phyloP scores from a whole-genome alignment of 1,140 invertebrate species.

The Diorhabda carinulata region DNA sequence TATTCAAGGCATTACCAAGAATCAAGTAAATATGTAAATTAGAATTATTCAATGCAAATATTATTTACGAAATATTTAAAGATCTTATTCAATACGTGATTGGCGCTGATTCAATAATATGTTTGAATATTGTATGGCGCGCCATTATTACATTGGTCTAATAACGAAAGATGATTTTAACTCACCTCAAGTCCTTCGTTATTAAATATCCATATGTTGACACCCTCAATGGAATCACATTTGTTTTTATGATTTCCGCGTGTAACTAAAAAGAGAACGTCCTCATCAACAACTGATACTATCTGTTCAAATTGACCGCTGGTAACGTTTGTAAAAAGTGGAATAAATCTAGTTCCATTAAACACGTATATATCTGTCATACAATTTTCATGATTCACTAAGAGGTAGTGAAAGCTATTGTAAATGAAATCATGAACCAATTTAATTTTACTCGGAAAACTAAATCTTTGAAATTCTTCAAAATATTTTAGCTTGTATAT shows the following conservation, averaged over 20 bases:
- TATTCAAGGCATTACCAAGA: too few relatives aligned
- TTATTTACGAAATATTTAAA: too few relatives aligned
- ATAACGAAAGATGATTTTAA: too few relatives aligned
- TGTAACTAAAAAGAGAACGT: slow-evolving; percentile 45
- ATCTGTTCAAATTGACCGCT: slow-evolving; percentile 38
- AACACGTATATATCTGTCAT: slow-evolving; percentile 27
- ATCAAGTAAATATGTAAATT: too few relatives aligned
- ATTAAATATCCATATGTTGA: slow-evolving; percentile 48
- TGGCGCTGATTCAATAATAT: too few relatives aligned
- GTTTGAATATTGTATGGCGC: too few relatives aligned
- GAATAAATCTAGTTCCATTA: slow-evolving; percentile 11
- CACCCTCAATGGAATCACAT: slow-evolving; percentile 33
- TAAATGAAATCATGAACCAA: slow-evolving; percentile 44
- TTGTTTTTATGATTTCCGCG: slow-evolving; percentile 31
- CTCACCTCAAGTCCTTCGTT: slow-evolving; percentile 36
- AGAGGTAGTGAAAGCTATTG: slow-evolving; percentile 40
- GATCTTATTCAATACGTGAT: too few relatives aligned
- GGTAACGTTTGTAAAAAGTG: not conserved
- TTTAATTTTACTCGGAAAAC: slow-evolving; percentile 40
- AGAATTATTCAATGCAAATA: too few relatives aligned
- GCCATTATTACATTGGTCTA: too few relatives aligned
- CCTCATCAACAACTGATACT: slow-evolving; percentile 36
- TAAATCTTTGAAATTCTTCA: slow-evolving; percentile 44
- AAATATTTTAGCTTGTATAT: slow-evolving; percentile 50
- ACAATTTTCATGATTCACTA: slow-evolving; percentile 47